A percentile compares a stretch with the other conserved stretches of the same genome.
Evolutionary conservation across 2,113 vertebrate species (phyloP).

Genomic region (Callithrix jacchus): DNA sequence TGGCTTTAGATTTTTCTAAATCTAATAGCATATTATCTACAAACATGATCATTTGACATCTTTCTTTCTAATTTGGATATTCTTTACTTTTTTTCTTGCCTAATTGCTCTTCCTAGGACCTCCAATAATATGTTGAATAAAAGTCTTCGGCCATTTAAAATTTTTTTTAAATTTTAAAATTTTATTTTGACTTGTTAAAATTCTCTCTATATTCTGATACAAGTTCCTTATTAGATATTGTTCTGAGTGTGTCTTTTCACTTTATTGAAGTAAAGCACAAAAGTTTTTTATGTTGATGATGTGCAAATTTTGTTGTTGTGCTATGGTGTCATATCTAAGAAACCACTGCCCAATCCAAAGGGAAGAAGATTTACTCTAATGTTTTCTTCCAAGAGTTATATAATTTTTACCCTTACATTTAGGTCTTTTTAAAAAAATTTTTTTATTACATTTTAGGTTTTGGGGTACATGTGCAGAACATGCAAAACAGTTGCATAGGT

Average conservation of each 20-base stretch:
- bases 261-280: not conserved
- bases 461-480: no score
- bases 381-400: constrained; percentile 36
- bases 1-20: not conserved
- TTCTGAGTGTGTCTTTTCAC: not conserved
- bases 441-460: no score
- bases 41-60: not conserved
- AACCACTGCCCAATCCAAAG: not conserved
- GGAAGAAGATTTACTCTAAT: not conserved
- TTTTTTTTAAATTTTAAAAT: not conserved
- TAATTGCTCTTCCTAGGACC: not conserved
- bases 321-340: not conserved
- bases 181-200: constrained; percentile 19
- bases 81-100: not conserved
- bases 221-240: not conserved
- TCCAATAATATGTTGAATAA: not conserved
- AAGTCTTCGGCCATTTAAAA: not conserved
- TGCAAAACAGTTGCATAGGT: no score
- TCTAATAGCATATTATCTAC: not conserved
- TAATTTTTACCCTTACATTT: not conserved
- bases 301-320: not conserved
- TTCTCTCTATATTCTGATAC: not conserved
- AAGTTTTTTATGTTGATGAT: not conserved
- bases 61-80: not conserved
- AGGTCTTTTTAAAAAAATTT: no score